Evolutionary conservation across 2,888 invertebrate genomes (phyloP).

Genomic region (Hymenopus coronatus): DNA sequence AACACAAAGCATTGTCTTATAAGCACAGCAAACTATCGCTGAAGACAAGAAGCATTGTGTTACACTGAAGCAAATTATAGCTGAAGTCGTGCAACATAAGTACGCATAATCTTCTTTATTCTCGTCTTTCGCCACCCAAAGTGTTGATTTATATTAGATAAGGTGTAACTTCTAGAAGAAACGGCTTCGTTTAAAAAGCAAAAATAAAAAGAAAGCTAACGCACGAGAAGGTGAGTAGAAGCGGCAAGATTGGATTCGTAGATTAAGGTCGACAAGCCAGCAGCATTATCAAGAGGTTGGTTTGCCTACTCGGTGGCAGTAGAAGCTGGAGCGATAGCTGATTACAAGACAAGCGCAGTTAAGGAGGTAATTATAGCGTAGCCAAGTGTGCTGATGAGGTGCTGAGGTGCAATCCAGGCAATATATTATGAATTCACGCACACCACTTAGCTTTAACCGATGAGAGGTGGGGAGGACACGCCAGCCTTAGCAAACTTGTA

Average conservation of each 20-base stretch:
- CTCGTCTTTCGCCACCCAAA: not conserved
- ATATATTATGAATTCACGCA: conserved; percentile 29
- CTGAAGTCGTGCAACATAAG: not conserved
- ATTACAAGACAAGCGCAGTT: not conserved
- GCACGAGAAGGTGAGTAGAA: not conserved
- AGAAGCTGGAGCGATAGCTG: not conserved
- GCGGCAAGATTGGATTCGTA: not conserved
- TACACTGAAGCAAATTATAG: not conserved
- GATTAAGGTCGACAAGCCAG: not conserved
- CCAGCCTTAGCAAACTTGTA: conserved; percentile 1
- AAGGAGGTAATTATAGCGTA: conserved; percentile 26
- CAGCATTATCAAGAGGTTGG: not conserved
- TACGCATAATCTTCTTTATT: not conserved
- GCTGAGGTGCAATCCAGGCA: conserved; percentile 24
- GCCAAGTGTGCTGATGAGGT: conserved; percentile 25
- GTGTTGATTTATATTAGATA: conserved; percentile 18
- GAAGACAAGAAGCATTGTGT: not conserved
- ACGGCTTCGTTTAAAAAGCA: not conserved
- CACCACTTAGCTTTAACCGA: not conserved
- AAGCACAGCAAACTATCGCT: no score
- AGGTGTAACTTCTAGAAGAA: not conserved
- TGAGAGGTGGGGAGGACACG: not conserved
- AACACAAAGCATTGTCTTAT: no score
- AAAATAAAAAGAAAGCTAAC: not conserved
- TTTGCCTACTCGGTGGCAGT: not conserved